Base-by-base conservation (phyloP, 2,113 vertebrate genomes). In the Phodopus roborovskii region DNA sequence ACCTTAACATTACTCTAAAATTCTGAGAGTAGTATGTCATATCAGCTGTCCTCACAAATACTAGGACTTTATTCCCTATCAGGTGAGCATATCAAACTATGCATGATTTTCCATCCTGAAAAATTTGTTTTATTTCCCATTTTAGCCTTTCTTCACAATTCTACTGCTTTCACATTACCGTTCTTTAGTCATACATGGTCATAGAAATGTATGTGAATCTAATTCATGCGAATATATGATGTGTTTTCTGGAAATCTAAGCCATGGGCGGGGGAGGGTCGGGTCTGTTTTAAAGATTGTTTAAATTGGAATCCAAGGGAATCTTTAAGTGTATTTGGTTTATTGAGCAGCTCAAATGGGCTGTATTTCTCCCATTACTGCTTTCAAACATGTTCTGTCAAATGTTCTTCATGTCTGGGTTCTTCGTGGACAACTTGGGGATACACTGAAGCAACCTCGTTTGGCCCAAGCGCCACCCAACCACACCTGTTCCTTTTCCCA, bases 201-300 rank as follows among this genome's bases (percentile, higher is more conserved):
- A 74, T 71, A 62, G 56, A 91, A 94, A 94, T 82, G 7, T 30
- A 64, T 91, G 30, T 58, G 56, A 33, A 86, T 53, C 48, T 81
- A 92, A 83, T 92, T 90, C 45, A 62, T 36, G 82, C 11, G 42
- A 36, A 48, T 58, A n/a, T 88, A 36, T 92, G 87, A 87, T 74
- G 94, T 94, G 24, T 95, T 91, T 92, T 91, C 28, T 92, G 56
- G 15, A 96, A 95, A 96, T 82, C 36, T 82, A 74, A 86, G 22
- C 53, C 30, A 39, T 28, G 68, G 68, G 6, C 1, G 8, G n/a
- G 42, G 39, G 53, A 1, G 16, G 20, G 22, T n/a, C n/a, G n/a
- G 2, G 2, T 93, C 73, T 87, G 7, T 82, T 93, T 93, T 64
- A 71, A 86, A 91, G 4, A 56, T 79, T 11, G 68, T 56, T 39